phyloP scores from a whole-genome alignment of 2,888 invertebrate species.

The Galerucella nymphaeae region DNA sequence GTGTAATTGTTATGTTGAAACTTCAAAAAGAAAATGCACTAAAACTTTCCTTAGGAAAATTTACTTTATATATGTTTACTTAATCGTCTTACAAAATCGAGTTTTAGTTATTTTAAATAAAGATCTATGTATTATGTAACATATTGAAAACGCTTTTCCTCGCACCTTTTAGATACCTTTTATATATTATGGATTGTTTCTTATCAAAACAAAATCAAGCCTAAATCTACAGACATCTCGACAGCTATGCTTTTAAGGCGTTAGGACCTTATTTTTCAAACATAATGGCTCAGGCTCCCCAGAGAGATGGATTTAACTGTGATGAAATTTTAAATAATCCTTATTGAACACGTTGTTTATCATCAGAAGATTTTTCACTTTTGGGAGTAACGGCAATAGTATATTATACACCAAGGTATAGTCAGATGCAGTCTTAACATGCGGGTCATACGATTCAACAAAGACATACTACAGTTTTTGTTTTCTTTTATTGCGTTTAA shows the following conservation, averaged over 20 bases:
- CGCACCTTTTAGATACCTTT: neutral
- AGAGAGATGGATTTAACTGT: neutral
- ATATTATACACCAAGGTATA: too few relatives aligned
- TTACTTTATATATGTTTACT: neutral
- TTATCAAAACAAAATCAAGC: neutral
- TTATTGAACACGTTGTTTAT: neutral
- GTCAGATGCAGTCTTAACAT: too few relatives aligned
- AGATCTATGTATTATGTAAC: neutral
- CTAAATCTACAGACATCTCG: conserved; percentile 1
- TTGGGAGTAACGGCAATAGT: neutral
- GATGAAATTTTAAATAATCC: neutral
- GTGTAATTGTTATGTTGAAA: neutral
- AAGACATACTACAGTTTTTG: too few relatives aligned
- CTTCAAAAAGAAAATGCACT: neutral
- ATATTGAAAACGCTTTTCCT: neutral
- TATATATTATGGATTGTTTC: neutral
- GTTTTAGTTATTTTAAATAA: neutral
- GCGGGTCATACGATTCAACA: too few relatives aligned
- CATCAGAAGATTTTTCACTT: neutral
- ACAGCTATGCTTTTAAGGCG: neutral
- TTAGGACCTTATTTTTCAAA: neutral
- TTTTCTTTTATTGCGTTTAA: too few relatives aligned
- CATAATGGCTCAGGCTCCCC: neutral
- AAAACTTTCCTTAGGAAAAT: neutral
- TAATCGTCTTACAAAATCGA: neutral